Percentiles rank a stretch among this genome's conserved stretches.
Conservation (phyloP, 2,888 invertebrate species). For the Argyresthia goedartella region DNA sequence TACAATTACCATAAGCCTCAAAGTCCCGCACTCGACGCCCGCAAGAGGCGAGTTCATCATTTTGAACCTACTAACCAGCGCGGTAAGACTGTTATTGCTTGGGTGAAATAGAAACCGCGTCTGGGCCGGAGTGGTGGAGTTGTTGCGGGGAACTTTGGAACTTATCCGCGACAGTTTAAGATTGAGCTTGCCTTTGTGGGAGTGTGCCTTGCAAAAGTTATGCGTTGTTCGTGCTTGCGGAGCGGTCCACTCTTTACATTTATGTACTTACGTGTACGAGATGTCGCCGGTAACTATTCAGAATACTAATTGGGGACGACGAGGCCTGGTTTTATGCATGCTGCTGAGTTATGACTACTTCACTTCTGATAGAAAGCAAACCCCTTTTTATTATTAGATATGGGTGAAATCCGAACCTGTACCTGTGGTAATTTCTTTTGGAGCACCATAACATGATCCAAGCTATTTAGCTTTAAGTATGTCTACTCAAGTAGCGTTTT, state of each 20-base stretch:
- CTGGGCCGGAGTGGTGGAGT: constrained; percentile 43
- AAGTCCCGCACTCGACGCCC: constrained; percentile 66
- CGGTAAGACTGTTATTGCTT: constrained; percentile 67
- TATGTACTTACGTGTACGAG: constrained; percentile 64
- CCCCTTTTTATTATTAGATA: too few species aligned
- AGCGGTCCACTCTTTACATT: constrained; percentile 69
- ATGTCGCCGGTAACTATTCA: constrained; percentile 59
- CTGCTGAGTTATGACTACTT: constrained; percentile 39
- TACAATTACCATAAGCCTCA: constrained; percentile 72
- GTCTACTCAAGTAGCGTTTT: too few species aligned
- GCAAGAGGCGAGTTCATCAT: constrained; percentile 53
- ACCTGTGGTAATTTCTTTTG: too few species aligned
- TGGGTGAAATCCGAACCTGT: too few species aligned
- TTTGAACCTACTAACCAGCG: constrained; percentile 64
- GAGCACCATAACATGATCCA: too few species aligned
- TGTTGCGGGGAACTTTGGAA: constrained; percentile 46
- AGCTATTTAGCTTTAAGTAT: too few species aligned
- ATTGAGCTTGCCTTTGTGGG: constrained; percentile 41
- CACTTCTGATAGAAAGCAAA: constrained; percentile 17
- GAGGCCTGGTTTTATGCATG: constrained; percentile 23
- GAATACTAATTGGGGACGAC: constrained; percentile 65
- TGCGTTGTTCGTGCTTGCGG: constrained; percentile 59
- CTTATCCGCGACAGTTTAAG: constrained; percentile 46
- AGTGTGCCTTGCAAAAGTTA: constrained; percentile 45
- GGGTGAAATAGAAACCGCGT: constrained; percentile 63